Evolutionary conservation across 53 echinoderm and acorn worm genomes (phyloP).

Genomic region (Pentamera pediparva): DNA sequence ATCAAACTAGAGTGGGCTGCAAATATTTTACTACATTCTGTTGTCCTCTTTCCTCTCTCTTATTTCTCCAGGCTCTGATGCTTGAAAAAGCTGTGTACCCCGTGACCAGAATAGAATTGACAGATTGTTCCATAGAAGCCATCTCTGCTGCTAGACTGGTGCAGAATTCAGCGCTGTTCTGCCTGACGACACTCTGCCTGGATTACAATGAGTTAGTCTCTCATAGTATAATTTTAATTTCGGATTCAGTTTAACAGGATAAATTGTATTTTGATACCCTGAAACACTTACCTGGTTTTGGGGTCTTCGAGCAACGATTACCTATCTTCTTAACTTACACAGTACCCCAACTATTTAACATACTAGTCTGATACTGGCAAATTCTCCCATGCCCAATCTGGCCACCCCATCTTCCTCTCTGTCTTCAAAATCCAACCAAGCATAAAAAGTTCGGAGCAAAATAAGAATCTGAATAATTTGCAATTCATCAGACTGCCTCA

Average conservation of each 20-base stretch:
- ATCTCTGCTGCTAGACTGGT: conserved; percentile 77
- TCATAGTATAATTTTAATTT: neutral
- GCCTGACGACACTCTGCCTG: conserved; percentile 58
- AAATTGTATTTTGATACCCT: neutral
- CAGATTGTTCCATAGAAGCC: conserved; percentile 61
- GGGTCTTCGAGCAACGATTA: neutral
- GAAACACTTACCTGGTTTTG: neutral
- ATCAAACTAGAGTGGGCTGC: too few species aligned
- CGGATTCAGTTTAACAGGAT: too few species aligned
- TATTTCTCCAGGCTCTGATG: conserved; percentile 49
- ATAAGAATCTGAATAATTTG: too few species aligned
- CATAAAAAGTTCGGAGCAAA: too few species aligned
- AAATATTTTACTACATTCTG: neutral
- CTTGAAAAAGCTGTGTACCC: conserved; percentile 88
- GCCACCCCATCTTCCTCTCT: too few species aligned
- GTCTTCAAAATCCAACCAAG: too few species aligned
- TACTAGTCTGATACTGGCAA: neutral
- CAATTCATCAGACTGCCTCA: too few species aligned
- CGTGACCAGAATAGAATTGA: conserved; percentile 64
- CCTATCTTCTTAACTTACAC: neutral
- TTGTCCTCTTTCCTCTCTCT: neutral
- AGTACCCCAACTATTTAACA: neutral
- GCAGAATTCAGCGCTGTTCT: conserved; percentile 35
- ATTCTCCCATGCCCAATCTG: neutral
- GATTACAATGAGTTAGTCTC: conserved; percentile 97